These are phyloP conservation scores for Chamaedrilus cognettii DNA, from an alignment of 2,888 invertebrate genomes.

Conservation along the genomic window DNA sequence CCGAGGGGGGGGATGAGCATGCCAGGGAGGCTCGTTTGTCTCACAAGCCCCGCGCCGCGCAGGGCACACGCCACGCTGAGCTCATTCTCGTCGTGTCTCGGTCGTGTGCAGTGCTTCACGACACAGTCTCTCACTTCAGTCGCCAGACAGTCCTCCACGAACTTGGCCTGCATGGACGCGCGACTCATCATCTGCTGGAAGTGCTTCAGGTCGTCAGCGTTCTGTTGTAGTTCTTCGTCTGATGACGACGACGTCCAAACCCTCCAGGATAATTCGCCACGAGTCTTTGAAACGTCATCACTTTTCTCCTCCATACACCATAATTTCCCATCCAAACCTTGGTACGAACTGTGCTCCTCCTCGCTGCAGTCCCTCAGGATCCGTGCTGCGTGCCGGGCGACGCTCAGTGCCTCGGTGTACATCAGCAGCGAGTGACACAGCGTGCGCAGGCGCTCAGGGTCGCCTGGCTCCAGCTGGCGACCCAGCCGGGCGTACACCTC, in stretches of 20 bases:
- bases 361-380: too few relatives aligned
- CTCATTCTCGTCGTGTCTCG: neutral
- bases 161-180: neutral
- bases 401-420: neutral
- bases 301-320: neutral
- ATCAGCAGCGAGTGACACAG: conserved; percentile 12
- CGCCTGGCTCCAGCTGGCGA: conserved; percentile 10
- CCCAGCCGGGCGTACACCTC: conserved; percentile 29
- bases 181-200: neutral
- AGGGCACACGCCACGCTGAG: neutral
- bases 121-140: neutral
- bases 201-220: neutral
- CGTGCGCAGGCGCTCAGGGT: conserved; percentile 25
- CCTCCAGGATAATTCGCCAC: too few relatives aligned
- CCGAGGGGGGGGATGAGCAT: neutral
- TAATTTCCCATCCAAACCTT: too few relatives aligned
- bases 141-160: conserved; percentile 1
- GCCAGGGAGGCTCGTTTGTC: neutral
- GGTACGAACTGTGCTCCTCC: too few relatives aligned
- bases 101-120: neutral
- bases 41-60: neutral
- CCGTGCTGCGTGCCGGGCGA: neutral
- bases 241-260: too few relatives aligned
- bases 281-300: too few relatives aligned
- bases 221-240: too few relatives aligned